Evolutionary conservation across 92 coral and sea anemone species (phyloP).

Genomic region (Palythoa heliodiscus): DNA sequence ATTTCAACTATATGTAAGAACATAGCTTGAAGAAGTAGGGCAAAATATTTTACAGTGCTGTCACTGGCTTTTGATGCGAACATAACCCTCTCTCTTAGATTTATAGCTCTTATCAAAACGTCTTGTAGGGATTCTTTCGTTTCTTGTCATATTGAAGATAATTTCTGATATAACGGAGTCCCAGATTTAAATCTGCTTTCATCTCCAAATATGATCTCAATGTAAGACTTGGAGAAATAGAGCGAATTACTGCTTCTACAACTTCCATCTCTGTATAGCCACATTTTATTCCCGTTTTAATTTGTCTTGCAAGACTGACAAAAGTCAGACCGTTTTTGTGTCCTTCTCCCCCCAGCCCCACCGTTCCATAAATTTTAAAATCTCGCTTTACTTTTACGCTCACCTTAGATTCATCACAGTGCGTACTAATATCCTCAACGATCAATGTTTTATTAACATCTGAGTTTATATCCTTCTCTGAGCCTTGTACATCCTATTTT

Average conservation of each 20-base stretch:
- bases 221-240: slow-evolving; percentile 54
- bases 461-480: not conserved
- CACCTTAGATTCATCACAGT: not conserved
- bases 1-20: slow-evolving; percentile 38
- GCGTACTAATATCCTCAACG: not conserved
- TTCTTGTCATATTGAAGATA: slow-evolving; percentile 49
- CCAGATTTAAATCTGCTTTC: slow-evolving; percentile 55
- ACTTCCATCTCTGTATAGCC: slow-evolving; percentile 57
- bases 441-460: not conserved
- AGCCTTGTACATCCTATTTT: not conserved
- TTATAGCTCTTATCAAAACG: slow-evolving; percentile 50
- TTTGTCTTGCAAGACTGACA: slow-evolving; percentile 47
- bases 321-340: slow-evolving; percentile 4
- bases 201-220: slow-evolving; percentile 57
- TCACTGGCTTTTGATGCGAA: slow-evolving; percentile 53
- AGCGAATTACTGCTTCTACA: slow-evolving; percentile 61
- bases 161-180: slow-evolving; percentile 62
- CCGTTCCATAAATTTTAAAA: slow-evolving; percentile 28
- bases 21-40: slow-evolving; percentile 53
- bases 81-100: slow-evolving; percentile 49
- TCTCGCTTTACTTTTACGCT: slow-evolving; percentile 24
- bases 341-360: slow-evolving; percentile 16
- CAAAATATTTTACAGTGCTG: slow-evolving; percentile 50
- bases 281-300: slow-evolving; percentile 54
- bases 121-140: slow-evolving; percentile 58